Base-by-base conservation (phyloP, 2,888 invertebrate species). In the Lycaena phlaeas region DNA sequence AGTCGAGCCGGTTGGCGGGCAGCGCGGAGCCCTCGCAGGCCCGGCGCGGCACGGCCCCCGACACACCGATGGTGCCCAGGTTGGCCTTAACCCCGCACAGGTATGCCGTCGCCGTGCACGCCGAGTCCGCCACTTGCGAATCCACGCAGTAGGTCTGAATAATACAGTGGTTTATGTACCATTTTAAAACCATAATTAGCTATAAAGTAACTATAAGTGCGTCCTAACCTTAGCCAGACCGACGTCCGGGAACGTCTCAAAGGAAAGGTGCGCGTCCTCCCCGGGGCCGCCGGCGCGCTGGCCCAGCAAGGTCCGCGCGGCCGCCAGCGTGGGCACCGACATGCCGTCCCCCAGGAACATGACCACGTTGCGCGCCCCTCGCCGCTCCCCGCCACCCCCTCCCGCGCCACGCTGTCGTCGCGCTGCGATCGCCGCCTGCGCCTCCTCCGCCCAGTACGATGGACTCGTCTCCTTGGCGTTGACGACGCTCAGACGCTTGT, bases 311-410 rank as follows among this genome's bases (percentile, higher is more conserved):
- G 89, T 87, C 51, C 92, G 82, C 15, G 89, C 86, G 1, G 90
- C 91, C 3, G 89, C 86, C 38, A 90, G 68, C 3, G 92, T 92
- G 2, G 90, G 81, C 38, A 91, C 68, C 11, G 91, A 90, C 91
- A 92, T 91, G 28, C 92, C 92, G 64, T 92, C 92, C 4, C 92
- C 92, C 43, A 93, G 64, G 64, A 92, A 92, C 64, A 92, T 73
- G 36, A 92, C 88, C 6, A 91, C 73, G 67, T 92, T 92, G 36
- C 64, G 61, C 27, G 69, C 74, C 3, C 40, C 30, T 43, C 26
- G 15, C 14, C 36, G 36, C 36, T 17, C 25, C 45, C 64, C 49
- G 10, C 34, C 36, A 25, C 18, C 31, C 41, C 40, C 38, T 27
- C 47, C 64, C 85, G 75, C 36, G 62, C 56, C 6, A 56, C 51